These are phyloP conservation scores for Drosophila equinoxialis DNA, from an alignment of 1,140 invertebrate species.

Conservation along the genomic window DNA sequence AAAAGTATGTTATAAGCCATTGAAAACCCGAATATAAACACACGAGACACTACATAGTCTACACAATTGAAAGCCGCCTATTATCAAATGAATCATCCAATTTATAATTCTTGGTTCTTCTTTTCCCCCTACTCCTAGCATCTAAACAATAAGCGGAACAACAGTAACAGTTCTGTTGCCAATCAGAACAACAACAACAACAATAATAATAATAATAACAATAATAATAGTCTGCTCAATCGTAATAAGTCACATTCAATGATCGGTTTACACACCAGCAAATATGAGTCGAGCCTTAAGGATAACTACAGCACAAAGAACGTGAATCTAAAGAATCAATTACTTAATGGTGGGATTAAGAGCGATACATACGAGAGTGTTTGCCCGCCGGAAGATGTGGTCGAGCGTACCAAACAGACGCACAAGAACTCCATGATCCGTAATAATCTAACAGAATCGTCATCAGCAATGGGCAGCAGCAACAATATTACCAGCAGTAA, in stretches of 20 bases:
- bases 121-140: constrained; percentile 40
- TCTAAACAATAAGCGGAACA: constrained; percentile 74
- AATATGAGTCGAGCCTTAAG: constrained; percentile 69
- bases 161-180: constrained; percentile 29
- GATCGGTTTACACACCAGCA: constrained; percentile 73
- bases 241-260: constrained; percentile 81
- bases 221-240: constrained; percentile 61
- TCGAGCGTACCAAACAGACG: constrained; percentile 75
- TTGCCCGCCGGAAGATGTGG: constrained; percentile 81
- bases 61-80: too few relatives aligned
- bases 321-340: constrained; percentile 66
- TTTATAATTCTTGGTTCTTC: too few relatives aligned
- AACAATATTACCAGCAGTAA: constrained; percentile 25
- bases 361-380: constrained; percentile 83
- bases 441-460: constrained; percentile 65
- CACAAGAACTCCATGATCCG: constrained; percentile 81
- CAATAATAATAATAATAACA: constrained; percentile 39
- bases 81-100: too few relatives aligned
- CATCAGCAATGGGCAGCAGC: constrained; percentile 28
- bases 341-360: constrained; percentile 72
- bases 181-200: constrained; percentile 46
- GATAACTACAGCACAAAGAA: constrained; percentile 76
- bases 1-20: too few relatives aligned
- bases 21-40: too few relatives aligned
- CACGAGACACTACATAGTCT: too few relatives aligned